phyloP scores from a whole-genome alignment of 1,140 invertebrate species.

The Rhagoletis pomonella region DNA sequence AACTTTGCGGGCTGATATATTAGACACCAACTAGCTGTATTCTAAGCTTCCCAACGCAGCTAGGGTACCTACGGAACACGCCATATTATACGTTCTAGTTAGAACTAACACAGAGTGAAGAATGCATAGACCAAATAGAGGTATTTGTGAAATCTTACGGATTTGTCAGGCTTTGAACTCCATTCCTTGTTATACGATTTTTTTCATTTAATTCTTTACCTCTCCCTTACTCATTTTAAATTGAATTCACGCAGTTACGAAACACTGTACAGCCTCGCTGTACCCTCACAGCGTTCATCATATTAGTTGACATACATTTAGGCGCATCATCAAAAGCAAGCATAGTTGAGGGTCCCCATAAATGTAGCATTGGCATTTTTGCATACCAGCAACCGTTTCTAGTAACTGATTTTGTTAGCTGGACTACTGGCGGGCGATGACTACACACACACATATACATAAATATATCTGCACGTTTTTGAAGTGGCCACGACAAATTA shows the following conservation, averaged over 20 bases:
- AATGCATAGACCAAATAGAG: too few relatives aligned
- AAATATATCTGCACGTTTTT: not conserved
- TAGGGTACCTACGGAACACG: too few relatives aligned
- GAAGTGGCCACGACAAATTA: conserved; percentile 43
- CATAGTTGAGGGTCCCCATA: not conserved
- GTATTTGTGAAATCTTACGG: too few relatives aligned
- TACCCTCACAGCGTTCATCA: not conserved
- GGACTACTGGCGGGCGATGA: not conserved
- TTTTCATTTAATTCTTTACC: too few relatives aligned
- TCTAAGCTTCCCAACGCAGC: too few relatives aligned
- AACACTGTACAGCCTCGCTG: not conserved
- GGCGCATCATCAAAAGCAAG: not conserved
- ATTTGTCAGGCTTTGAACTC: too few relatives aligned
- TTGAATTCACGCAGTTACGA: not conserved
- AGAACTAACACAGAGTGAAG: too few relatives aligned
- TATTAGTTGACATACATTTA: conserved; percentile 47
- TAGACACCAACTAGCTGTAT: too few relatives aligned
- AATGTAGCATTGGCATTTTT: not conserved
- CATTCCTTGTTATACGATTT: too few relatives aligned
- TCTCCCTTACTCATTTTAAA: not conserved
- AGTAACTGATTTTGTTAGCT: not conserved
- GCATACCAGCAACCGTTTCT: not conserved
- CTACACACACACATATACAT: not conserved
- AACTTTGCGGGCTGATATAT: too few relatives aligned
- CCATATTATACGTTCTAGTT: too few relatives aligned